A percentile compares a stretch with the other conserved stretches of the same genome.
Evolutionary conservation across 2,888 invertebrate species (phyloP).

Genomic region (Ferrisia virgata): DNA sequence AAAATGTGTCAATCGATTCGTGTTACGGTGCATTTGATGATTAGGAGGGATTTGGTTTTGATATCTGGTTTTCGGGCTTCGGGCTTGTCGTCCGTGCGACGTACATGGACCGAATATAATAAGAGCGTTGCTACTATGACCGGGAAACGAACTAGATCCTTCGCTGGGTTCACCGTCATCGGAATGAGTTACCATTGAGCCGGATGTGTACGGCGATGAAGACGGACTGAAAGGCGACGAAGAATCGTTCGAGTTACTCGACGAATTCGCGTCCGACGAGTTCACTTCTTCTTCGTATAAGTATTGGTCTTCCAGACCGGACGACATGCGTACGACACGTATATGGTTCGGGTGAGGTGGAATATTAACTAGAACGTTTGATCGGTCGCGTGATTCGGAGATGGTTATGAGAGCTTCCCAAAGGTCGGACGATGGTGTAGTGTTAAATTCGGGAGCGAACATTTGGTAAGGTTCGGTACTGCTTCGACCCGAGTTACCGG

Average conservation of each 20-base stretch:
- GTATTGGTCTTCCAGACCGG: constrained; percentile 49
- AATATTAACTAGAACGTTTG: constrained; percentile 4
- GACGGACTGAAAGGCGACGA: not conserved
- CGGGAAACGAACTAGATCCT: not conserved
- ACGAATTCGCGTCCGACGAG: constrained; percentile 28
- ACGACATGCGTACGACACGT: constrained; percentile 50
- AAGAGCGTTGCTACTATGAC: not conserved
- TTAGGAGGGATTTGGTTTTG: constrained; percentile 46
- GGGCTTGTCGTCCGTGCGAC: not conserved
- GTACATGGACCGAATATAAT: not conserved
- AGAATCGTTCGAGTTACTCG: not conserved
- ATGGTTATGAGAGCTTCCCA: constrained; percentile 63
- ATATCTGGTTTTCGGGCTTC: not conserved
- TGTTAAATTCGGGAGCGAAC: not conserved
- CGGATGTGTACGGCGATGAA: not conserved
- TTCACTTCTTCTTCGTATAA: constrained; percentile 41
- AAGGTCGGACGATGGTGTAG: not conserved
- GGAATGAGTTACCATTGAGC: not conserved
- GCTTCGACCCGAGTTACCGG: not conserved
- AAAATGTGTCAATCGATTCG: constrained; percentile 75
- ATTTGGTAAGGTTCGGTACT: not conserved
- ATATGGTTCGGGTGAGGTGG: constrained; percentile 39
- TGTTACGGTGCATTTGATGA: constrained; percentile 59
- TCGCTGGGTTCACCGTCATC: not conserved
- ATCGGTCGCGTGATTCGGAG: constrained; percentile 34